Evolutionary conservation across 2,797 vertebrate species (phyloP), one percentile per base, ranked within the genome.

Genomic region (Amazona ochrocephala): DNA sequence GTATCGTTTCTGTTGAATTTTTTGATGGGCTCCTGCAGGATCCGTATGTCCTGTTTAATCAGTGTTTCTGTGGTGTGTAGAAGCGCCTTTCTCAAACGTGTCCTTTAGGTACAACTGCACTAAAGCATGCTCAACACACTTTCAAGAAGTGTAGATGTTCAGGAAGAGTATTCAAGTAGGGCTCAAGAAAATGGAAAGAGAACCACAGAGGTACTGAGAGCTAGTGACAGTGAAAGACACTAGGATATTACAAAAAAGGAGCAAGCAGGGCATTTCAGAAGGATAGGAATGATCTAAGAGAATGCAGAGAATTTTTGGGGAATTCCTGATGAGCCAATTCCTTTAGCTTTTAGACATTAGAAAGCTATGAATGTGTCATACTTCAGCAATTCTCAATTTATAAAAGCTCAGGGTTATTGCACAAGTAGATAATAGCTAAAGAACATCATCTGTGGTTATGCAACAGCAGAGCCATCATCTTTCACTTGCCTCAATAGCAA

Each of bases 41-140:
- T 45, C 39, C 14, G 2, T 71, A 45, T 61, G 80, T 64, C 23
- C 29, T 70, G 4, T 54, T 94, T 62, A 70, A 73, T 58, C 39
- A 3, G 0, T 44, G 27, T 51, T 90, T 70, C 73, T 51, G n/a
- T 24, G 10, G 19, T 51, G 13, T 32, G 64, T 17, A 58, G 74
- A 44, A 56, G 4, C 2, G 4, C 5, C 71, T 10, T 60, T 87
- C 81, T 74, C 41, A 64, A 60, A 45, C 7, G 9, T 4, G 3
- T 5, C 0, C 62, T 85, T 89, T 5, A 61, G 32, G 29, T 84
- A 21, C 0, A 0, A 22, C n/a, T 37, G 10, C 30, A 34, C 20
- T 44, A 37, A 54, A 24, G 13, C 9, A 27, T 15, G 20, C 18
- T 89, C 32, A 64, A 37, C 29, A 30, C 14, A 11, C 39, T 70